These are phyloP conservation scores for Brassicogethes aeneus DNA, from an alignment of 2,888 invertebrate species.

Conservation along the genomic window DNA sequence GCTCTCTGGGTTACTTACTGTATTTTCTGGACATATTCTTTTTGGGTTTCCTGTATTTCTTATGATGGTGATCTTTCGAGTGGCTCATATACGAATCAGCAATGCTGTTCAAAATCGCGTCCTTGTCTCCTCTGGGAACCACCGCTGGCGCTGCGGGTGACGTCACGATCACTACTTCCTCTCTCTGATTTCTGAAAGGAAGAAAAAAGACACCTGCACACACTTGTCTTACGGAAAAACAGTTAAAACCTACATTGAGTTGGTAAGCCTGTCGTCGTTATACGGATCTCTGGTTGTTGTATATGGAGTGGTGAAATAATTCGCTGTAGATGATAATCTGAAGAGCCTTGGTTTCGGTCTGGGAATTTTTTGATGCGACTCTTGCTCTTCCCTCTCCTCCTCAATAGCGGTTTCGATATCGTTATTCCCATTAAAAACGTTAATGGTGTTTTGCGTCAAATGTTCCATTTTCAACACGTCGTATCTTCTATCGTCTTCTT, in stretches of 20 bases:
- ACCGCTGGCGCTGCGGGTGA: constrained; percentile 44
- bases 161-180: constrained; percentile 25
- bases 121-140: constrained; percentile 56
- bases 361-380: constrained; percentile 34
- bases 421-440: constrained; percentile 54
- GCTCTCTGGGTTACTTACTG: constrained; percentile 36
- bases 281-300: constrained; percentile 14
- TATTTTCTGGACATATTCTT: constrained; percentile 36
- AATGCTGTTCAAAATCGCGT: constrained; percentile 62
- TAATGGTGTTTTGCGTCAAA: constrained; percentile 47
- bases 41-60: constrained; percentile 39
- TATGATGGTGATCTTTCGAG: constrained; percentile 35
- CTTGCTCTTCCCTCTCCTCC: constrained; percentile 63
- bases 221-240: too few relatives aligned
- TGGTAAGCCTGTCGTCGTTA: constrained; percentile 29
- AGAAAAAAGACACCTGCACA: too few relatives aligned
- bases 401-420: constrained; percentile 73
- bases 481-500: constrained; percentile 68
- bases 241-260: constrained; percentile 34
- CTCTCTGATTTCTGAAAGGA: constrained; percentile 27
- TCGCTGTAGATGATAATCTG: constrained; percentile 26
- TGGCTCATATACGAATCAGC: constrained; percentile 55
- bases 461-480: constrained; percentile 60
- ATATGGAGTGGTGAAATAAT: constrained; percentile 8
- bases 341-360: constrained; percentile 22